Evolutionary conservation across 2,797 vertebrate genomes (phyloP).

Genomic region (Alcedo atthis): DNA sequence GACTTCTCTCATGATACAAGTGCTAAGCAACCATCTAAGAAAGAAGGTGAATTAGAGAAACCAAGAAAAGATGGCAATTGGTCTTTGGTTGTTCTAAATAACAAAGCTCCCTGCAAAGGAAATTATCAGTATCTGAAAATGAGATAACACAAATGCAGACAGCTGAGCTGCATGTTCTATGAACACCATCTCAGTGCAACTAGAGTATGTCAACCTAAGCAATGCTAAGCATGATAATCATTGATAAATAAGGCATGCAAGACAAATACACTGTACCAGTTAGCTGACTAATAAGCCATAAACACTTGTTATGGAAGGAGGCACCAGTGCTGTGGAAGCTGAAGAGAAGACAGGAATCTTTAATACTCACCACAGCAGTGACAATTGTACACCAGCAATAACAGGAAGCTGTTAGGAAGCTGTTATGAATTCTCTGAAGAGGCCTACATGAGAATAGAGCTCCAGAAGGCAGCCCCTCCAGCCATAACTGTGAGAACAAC

Average conservation of each 20-base stretch:
- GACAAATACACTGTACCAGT: background rate
- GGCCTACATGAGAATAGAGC: background rate
- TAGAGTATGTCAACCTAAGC: background rate
- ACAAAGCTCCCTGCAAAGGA: background rate
- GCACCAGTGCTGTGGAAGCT: background rate
- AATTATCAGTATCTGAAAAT: background rate
- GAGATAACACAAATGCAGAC: background rate
- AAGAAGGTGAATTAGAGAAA: rapidly evolving
- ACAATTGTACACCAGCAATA: background rate
- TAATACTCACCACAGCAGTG: background rate
- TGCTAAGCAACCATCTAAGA: background rate
- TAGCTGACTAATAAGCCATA: background rate
- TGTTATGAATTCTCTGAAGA: background rate
- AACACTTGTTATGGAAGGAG: background rate
- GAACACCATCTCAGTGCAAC: background rate
- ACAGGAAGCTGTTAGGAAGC: slow-evolving; percentile 18
- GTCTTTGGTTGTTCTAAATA: background rate
- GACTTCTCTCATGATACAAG: background rate
- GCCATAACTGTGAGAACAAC: background rate
- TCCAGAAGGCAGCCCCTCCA: background rate
- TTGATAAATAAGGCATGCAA: background rate
- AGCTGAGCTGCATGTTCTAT: background rate
- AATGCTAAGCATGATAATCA: background rate
- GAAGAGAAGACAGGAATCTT: background rate
- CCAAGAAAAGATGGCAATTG: background rate